Percentiles rank a stretch among this genome's conserved stretches.
Conservation (phyloP, 2,797 vertebrate species). For the Poeciliopsis gracilis region DNA sequence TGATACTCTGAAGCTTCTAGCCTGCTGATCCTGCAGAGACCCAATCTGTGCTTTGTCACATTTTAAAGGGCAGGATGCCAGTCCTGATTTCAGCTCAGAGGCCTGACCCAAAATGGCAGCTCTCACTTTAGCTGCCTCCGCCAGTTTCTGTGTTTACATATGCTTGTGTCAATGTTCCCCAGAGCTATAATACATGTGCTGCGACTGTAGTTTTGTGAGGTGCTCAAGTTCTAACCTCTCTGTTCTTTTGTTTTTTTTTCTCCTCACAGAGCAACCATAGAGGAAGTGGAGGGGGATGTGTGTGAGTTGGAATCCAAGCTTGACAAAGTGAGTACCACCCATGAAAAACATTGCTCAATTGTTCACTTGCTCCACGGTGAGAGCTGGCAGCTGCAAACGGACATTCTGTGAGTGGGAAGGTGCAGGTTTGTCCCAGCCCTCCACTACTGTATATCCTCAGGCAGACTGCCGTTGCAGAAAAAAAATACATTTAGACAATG, state of each 20-base stretch:
- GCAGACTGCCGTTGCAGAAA: not conserved
- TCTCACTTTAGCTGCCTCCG: constrained; percentile 51
- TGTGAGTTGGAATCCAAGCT: constrained; percentile 96
- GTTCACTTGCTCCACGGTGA: constrained; percentile 52
- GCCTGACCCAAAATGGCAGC: constrained; percentile 60
- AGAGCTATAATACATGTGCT: constrained; percentile 1
- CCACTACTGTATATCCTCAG: constrained; percentile 2
- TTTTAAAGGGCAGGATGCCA: constrained; percentile 56
- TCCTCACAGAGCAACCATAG: constrained; percentile 89
- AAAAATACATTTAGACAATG: constrained; percentile 8
- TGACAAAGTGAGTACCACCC: constrained; percentile 91
- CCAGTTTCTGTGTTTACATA: constrained; percentile 30
- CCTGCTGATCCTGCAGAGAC: constrained; percentile 54
- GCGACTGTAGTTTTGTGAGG: constrained; percentile 11
- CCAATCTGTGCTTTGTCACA: constrained; percentile 61
- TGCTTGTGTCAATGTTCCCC: constrained; percentile 5
- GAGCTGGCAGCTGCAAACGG: constrained; percentile 13
- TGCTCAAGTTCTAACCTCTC: constrained; percentile 27
- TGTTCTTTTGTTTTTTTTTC: constrained; percentile 33
- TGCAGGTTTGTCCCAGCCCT: constrained; percentile 25
- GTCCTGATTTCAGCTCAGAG: constrained; percentile 42
- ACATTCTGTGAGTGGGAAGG: constrained; percentile 33
- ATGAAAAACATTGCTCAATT: constrained; percentile 65
- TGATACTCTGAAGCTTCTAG: constrained; percentile 23
- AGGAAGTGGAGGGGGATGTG: constrained; percentile 98